Conservation (phyloP, 2,113 vertebrate species). For the Ochotona curzoniae region DNA sequence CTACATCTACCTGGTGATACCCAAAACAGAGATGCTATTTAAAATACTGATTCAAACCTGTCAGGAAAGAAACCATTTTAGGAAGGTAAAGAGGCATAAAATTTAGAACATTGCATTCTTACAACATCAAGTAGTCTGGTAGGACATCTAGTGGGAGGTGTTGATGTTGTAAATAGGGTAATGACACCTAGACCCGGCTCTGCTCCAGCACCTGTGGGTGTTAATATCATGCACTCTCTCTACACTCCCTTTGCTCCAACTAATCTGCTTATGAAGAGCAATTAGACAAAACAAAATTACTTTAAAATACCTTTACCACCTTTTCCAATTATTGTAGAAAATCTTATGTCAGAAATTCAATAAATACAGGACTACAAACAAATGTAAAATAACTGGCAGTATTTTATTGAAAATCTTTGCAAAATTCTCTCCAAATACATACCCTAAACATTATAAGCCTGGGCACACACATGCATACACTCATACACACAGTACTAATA, state of each 20-base stretch:
- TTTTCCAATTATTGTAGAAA: background rate
- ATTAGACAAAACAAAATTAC: background rate
- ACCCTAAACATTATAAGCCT: background rate
- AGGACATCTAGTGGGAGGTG: background rate
- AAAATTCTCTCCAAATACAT: background rate
- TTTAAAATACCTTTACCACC: background rate
- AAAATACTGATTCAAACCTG: background rate
- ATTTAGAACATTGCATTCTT: background rate
- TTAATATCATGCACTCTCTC: background rate
- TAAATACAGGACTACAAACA: background rate
- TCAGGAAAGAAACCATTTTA: background rate
- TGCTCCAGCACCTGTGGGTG: background rate
- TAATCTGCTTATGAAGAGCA: background rate
- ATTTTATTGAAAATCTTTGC: constrained; percentile 20
- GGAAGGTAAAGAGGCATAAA: background rate
- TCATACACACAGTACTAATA: background rate
- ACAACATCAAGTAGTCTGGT: background rate
- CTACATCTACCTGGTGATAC: background rate
- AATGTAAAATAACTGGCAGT: background rate
- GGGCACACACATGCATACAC: background rate
- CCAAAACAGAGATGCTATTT: background rate
- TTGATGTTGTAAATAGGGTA: background rate
- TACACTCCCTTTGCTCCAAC: background rate
- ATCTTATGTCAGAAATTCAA: background rate
- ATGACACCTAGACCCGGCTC: background rate